Evolutionary conservation across 1,140 invertebrate genomes (phyloP), one percentile per base, ranked within the genome.

Genomic region (Nylanderia fulva): DNA sequence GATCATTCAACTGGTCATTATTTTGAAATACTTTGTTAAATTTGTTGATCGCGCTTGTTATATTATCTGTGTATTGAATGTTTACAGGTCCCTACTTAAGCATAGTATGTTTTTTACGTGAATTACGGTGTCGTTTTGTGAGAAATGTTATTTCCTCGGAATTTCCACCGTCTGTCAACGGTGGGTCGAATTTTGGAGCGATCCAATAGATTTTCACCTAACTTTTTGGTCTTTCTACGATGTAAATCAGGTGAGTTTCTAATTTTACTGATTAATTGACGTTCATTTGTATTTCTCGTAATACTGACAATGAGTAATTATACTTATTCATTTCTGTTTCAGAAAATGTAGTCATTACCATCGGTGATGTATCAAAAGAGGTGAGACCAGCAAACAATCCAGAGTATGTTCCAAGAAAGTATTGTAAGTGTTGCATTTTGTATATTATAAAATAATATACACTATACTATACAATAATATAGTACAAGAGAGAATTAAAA

Each of bases 321-420:
- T 45, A 11, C 2, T 39, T 24, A 18, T 45, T 13, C 2, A 29
- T n/a, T 0, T 64, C 54, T 24, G 18, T 33, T 90, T n/a, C 61
- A 94, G 93, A 92, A 66, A 82, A 91, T 48, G 9, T 88, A 15
- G 63, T 91, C 8, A 96, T 98, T 9, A 96, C 96, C 33, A 98
- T 98, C 91, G 98, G 97, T 66, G 96, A 97, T 94, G 96, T 98
- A 72, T 96, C 95, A 13, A 97, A 97, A 91, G 94, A 95, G 42
- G 94, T 98, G 0, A 96, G 94, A 83, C 87, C 94, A 72, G 95
- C 97, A 1, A 96, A 96, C 91, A 95, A 96, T 93, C 96, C 96
- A 45, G 97, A 98, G 94, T 96, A 98, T 93, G 97, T 99, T 24
- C 98, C 98, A 6, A 95, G 96, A 91, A 97, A 97, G 91, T 98